Percentiles rank a stretch among this genome's conserved stretches.
Conservation (phyloP, 2,797 vertebrate species). For the Cygnus olor region DNA sequence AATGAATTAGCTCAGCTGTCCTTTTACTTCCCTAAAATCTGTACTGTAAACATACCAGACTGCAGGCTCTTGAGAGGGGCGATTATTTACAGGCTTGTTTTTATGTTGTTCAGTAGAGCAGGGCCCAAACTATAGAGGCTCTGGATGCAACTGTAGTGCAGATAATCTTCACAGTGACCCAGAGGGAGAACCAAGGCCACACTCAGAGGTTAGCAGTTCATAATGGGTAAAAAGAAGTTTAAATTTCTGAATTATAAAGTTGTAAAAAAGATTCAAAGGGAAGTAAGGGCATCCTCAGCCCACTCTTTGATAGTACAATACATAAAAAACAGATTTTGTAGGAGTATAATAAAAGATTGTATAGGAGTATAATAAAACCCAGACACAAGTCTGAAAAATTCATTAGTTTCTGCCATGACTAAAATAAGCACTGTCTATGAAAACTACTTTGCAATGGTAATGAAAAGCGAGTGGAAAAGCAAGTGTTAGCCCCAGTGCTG, state of each 20-base stretch:
- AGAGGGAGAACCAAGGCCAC: background rate
- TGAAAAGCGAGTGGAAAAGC: constrained; percentile 56
- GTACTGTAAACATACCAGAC: background rate
- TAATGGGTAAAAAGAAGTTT: constrained; percentile 18
- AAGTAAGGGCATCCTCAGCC: constrained; percentile 32
- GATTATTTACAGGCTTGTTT: constrained; percentile 34
- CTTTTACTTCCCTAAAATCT: background rate
- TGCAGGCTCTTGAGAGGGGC: background rate
- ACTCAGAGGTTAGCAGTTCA: background rate
- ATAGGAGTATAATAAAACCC: constrained; percentile 65
- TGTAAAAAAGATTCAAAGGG: constrained; percentile 64
- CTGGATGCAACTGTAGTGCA: background rate
- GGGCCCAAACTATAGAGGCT: background rate
- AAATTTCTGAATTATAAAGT: constrained; percentile 67
- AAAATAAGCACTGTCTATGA: constrained; percentile 68
- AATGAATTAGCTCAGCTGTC: background rate
- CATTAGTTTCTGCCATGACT: constrained; percentile 59
- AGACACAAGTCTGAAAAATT: constrained; percentile 67
- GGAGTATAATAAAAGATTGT: constrained; percentile 72
- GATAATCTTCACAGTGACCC: background rate
- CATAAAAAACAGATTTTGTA: constrained; percentile 56
- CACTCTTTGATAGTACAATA: constrained; percentile 36
- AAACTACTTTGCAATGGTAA: constrained; percentile 64
- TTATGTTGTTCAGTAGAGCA: background rate
- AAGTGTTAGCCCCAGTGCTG: constrained; percentile 57